Conservation (phyloP, 2,113 vertebrate species). For the Gobius niger region DNA sequence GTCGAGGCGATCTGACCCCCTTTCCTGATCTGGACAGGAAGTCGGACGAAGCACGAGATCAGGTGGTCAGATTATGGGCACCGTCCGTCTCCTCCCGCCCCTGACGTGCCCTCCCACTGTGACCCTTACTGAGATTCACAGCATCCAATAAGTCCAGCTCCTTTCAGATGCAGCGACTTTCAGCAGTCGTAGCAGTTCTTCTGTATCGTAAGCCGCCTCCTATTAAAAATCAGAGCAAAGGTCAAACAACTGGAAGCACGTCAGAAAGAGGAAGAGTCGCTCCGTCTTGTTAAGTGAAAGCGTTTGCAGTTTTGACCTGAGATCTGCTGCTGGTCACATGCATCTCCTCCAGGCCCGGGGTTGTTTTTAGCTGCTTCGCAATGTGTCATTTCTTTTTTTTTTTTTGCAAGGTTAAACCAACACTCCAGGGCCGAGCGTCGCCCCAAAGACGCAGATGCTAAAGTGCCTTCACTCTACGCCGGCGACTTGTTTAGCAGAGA, state of each 20-base stretch:
- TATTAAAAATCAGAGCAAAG: neutral
- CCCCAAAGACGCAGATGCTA: slow-evolving; percentile 26
- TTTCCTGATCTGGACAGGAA: too few species aligned
- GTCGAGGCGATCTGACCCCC: too few species aligned
- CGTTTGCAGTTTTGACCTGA: neutral
- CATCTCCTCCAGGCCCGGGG: neutral
- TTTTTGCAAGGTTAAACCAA: neutral
- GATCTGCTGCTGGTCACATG: slow-evolving; percentile 3
- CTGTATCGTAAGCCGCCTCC: too few species aligned
- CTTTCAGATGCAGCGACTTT: too few species aligned
- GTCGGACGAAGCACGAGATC: too few species aligned
- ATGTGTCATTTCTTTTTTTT: neutral
- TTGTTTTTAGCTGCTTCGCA: slow-evolving; percentile 6
- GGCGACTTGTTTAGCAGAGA: slow-evolving; percentile 4
- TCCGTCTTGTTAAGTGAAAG: neutral
- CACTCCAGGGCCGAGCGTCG: neutral
- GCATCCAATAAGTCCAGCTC: too few species aligned
- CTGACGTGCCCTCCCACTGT: too few species aligned
- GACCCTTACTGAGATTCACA: too few species aligned
- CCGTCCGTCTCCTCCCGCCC: too few species aligned
- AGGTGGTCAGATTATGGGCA: too few species aligned
- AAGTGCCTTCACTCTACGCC: slow-evolving; percentile 6
- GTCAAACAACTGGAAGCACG: neutral
- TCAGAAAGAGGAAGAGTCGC: neutral
- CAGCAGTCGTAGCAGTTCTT: too few species aligned